Percentiles rank a stretch among this genome's conserved stretches.
These are phyloP conservation scores for Pocillopora meandrina DNA, from an alignment of 92 coral and sea anemone genomes.

Conservation along the genomic window DNA sequence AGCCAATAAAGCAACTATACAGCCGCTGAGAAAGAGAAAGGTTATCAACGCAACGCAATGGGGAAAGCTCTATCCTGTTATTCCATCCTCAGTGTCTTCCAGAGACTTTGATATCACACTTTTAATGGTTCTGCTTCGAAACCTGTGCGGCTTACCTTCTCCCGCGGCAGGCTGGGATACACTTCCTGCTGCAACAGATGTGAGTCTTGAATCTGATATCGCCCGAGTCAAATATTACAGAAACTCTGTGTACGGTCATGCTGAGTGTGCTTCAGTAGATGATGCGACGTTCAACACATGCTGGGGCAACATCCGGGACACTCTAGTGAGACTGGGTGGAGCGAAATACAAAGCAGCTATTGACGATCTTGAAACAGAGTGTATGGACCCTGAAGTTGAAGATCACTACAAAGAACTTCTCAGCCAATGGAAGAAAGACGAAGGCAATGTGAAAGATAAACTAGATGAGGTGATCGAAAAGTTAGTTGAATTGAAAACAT, in stretches of 20 bases:
- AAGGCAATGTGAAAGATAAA: background rate
- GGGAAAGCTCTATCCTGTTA: conserved; percentile 16
- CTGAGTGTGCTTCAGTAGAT: no score
- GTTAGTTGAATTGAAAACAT: background rate
- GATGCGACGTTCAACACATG: conserved; percentile 20
- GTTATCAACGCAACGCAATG: conserved; percentile 19
- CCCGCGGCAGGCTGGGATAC: conserved; percentile 51
- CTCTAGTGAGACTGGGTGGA: conserved; percentile 2
- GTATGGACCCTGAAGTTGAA: conserved; percentile 4
- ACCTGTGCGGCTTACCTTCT: conserved; percentile 7
- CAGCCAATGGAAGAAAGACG: background rate
- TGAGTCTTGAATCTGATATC: no score
- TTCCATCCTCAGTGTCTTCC: conserved; percentile 14
- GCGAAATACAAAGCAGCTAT: background rate
- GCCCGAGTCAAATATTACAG: no score
- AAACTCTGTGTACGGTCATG: no score
- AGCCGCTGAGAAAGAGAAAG: background rate
- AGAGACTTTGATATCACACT: conserved; percentile 8
- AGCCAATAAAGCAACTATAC: background rate
- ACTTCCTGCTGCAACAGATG: conserved; percentile 9
- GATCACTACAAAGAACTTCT: conserved; percentile 3
- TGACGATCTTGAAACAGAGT: background rate
- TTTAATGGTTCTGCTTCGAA: conserved; percentile 2
- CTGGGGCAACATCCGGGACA: conserved; percentile 51
- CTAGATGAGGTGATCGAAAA: background rate